Evolutionary conservation across 2,888 invertebrate genomes (phyloP).

Genomic region (Himalopsyche anomala): DNA sequence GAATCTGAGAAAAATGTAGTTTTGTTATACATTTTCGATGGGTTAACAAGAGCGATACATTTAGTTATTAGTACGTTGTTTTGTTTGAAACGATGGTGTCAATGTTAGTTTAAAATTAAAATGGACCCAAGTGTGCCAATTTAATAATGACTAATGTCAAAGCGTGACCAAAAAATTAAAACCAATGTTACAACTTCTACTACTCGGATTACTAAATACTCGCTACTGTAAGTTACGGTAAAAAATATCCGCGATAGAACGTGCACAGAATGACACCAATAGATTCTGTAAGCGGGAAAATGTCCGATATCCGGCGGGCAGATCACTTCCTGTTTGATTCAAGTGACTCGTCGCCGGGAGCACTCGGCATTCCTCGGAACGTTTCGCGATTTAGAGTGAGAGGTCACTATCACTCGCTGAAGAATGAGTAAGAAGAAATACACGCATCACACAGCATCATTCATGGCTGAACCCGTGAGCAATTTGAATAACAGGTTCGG

Average conservation of each 20-base stretch:
- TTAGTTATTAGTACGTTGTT: too few species aligned
- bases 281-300: conserved; percentile 47
- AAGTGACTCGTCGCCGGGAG: conserved; percentile 31
- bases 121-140: background rate
- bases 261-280: conserved; percentile 53
- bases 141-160: background rate
- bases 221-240: conserved; percentile 50
- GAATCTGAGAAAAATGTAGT: too few species aligned
- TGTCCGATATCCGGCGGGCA: conserved; percentile 51
- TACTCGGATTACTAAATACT: conserved; percentile 41
- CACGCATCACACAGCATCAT: conserved; percentile 36
- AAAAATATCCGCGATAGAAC: conserved; percentile 44
- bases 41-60: too few species aligned
- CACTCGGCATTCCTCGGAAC: conserved; percentile 4
- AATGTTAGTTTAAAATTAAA: background rate
- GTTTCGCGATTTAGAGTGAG: conserved; percentile 11
- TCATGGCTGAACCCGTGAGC: conserved; percentile 50
- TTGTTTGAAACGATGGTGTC: too few species aligned
- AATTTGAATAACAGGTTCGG: conserved; percentile 56
- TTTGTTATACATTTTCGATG: too few species aligned
- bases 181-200: background rate
- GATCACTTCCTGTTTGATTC: conserved; percentile 55
- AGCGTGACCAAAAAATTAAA: conserved; percentile 18
- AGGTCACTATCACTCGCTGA: background rate
- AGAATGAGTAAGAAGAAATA: background rate